Evolutionary conservation across 1,140 invertebrate genomes (phyloP).

Genomic region (Polyergus mexicanus): DNA sequence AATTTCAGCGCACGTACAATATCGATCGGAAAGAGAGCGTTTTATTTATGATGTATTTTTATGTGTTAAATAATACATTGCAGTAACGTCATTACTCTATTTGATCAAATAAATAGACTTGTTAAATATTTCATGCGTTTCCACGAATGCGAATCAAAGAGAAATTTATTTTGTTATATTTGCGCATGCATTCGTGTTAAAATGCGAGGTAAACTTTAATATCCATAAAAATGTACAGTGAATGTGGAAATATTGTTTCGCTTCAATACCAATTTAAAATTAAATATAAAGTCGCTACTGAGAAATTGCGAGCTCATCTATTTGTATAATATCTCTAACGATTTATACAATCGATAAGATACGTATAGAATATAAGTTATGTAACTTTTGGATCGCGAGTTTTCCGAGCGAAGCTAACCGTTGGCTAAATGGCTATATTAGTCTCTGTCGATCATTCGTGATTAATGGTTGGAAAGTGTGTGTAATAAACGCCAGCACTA

Average conservation of each 20-base stretch:
- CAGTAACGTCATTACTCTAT: constrained; percentile 26
- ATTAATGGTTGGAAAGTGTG: constrained; percentile 63
- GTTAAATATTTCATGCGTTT: constrained; percentile 42
- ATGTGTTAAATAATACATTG: constrained; percentile 29
- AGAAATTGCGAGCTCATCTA: not conserved
- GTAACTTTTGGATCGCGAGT: constrained; percentile 22
- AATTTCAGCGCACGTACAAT: not conserved
- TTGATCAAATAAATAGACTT: constrained; percentile 32
- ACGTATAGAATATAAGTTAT: constrained; percentile 8
- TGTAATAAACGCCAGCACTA: constrained; percentile 55
- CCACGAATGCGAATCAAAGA: constrained; percentile 37
- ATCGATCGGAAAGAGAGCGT: constrained; percentile 10
- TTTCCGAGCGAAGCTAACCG: constrained; percentile 48
- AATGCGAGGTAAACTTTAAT: constrained; percentile 24
- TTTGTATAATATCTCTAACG: not conserved
- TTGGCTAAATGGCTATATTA: constrained; percentile 58
- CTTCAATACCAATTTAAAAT: not conserved
- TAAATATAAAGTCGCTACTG: not conserved
- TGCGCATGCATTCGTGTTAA: not conserved
- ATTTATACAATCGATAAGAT: constrained; percentile 29
- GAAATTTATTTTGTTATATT: constrained; percentile 43
- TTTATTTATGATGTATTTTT: constrained; percentile 18
- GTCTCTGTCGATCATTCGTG: constrained; percentile 58
- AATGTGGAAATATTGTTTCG: constrained; percentile 21
- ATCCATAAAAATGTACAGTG: not conserved